phyloP scores from a whole-genome alignment of 2,797 vertebrate species.

The Sebastolobus alascanus region DNA sequence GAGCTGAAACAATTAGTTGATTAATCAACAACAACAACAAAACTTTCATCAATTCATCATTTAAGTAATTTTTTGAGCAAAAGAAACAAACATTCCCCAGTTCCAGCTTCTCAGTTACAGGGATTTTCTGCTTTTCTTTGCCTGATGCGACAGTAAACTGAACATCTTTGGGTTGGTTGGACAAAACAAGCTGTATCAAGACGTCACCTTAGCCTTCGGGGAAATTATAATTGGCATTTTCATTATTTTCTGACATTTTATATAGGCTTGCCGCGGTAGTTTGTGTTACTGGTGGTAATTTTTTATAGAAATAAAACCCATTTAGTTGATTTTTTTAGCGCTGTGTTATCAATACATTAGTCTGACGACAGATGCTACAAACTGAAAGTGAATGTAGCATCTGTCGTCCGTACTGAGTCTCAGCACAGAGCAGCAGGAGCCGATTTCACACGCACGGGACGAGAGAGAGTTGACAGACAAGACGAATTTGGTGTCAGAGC shows the following conservation, averaged over 20 bases:
- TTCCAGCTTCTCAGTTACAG: not conserved
- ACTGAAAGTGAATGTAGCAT: no score
- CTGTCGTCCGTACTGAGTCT: no score
- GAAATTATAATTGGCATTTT: not conserved
- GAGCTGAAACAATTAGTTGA: not conserved
- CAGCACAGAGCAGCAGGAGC: no score
- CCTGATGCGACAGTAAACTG: not conserved
- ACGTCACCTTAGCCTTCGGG: rapidly evolving
- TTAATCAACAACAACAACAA: not conserved
- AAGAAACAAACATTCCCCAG: not conserved
- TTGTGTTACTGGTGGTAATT: no score
- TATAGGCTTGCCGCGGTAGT: no score
- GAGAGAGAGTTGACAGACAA: no score
- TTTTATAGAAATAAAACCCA: no score
- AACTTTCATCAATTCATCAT: not conserved
- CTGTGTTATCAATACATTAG: no score
- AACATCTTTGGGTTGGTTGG: not conserved
- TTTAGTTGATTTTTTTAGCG: no score
- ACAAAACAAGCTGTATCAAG: not conserved
- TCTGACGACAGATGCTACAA: no score
- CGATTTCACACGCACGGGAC: no score
- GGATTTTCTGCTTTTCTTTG: not conserved
- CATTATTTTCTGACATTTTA: not conserved
- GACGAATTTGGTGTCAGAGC: no score
- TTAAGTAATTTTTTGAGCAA: not conserved